phyloP scores from a whole-genome alignment of 2,888 invertebrate genomes.

The Dicranocentrus wangi region DNA sequence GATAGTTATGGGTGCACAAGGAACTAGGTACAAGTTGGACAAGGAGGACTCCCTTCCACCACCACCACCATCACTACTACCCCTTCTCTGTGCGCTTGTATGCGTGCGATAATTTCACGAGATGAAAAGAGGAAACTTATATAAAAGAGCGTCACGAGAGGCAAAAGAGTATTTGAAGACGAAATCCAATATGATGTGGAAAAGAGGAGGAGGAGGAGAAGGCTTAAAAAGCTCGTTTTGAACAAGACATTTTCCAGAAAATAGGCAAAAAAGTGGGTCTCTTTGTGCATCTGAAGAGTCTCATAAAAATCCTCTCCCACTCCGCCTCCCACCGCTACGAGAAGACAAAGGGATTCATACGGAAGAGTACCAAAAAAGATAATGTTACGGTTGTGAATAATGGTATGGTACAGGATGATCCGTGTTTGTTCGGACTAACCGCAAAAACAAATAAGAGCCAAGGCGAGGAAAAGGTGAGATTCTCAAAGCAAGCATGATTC shows the following conservation, averaged over 20 bases:
- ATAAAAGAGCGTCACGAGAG: constrained; percentile 33
- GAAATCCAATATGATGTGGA: no score
- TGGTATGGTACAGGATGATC: constrained; percentile 13
- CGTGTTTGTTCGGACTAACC: constrained; percentile 53
- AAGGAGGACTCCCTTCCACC: no score
- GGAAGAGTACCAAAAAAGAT: not conserved
- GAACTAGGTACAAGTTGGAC: no score
- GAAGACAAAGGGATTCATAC: not conserved
- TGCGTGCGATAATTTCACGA: constrained; percentile 59
- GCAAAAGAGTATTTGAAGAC: no score
- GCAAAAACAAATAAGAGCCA: constrained; percentile 62
- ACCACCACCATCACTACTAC: no score
- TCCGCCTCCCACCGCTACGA: constrained; percentile 40
- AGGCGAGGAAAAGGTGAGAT: constrained; percentile 57
- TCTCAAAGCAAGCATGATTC: no score
- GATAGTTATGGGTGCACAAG: constrained; percentile 53
- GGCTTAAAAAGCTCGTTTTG: constrained; percentile 23
- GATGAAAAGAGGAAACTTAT: constrained; percentile 35
- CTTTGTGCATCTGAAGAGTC: constrained; percentile 42
- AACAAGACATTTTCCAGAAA: constrained; percentile 64
- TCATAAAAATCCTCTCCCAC: constrained; percentile 42
- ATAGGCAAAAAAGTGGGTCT: constrained; percentile 48
- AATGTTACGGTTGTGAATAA: not conserved
- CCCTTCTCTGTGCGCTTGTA: not conserved
- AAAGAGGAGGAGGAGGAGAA: no score